Base-by-base conservation (phyloP, 2,888 invertebrate species). In the Acleris laterana region DNA sequence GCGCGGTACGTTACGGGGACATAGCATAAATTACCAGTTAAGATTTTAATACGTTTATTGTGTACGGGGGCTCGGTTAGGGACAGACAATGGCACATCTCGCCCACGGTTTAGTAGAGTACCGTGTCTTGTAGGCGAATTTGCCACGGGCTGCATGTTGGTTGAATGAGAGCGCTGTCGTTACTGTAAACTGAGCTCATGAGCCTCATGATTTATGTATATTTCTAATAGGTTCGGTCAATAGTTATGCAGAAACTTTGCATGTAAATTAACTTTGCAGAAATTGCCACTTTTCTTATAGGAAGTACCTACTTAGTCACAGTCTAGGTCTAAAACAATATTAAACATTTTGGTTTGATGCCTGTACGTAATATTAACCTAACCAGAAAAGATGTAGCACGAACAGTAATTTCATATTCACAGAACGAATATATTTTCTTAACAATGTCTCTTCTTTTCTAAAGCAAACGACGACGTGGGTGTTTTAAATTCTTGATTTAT, bases 11-110 rank as follows among this genome's bases (percentile, higher is more conserved):
- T 72, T 63, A 62, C 69, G 62, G 75, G 74, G 78, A 78, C 76
- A 79, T 72, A 72, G 79, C 67, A 73, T 77, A 77, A 81, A 79
- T 77, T 78, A 81, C 76, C 74, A 76, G 78, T 78, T 77, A 76
- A 74, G 70, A 75, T 73, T 77, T 72, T 80, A 76, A 79, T 79
- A 77, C 74, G 73, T 78, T 79, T 80, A 76, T 78, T 77, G 77
- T 75, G 72, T 48, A 55, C 75, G 69, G 74, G 72, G 77, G 75
- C 76, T 77, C 76, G 76, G 77, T 76, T 72, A 74, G 74, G 74
- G 76, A 76, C 76, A 68, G 69, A 71, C 70, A 71, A 71, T 69
- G 50, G 65, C 55, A 55, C 64, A 69, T 70, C 57, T 17, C 66
- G 48, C 68, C 68, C 67, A 69, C 70, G 63, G 57, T 19, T 22